Base-by-base conservation (phyloP, 2,797 vertebrate species). In the Acipenser oxyrinchus region DNA sequence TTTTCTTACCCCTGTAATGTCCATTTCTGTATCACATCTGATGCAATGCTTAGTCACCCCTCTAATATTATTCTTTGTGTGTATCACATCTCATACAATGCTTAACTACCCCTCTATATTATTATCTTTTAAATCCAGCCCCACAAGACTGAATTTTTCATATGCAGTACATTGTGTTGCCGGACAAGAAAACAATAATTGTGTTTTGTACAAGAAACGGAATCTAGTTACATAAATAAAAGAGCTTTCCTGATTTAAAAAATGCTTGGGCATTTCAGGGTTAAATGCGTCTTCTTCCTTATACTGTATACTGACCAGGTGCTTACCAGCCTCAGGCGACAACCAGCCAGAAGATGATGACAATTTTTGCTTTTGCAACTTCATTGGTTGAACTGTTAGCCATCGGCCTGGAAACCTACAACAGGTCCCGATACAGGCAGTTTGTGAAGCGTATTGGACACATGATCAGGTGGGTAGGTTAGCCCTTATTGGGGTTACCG, bases 311-410 rank as follows among this genome's bases (percentile, higher is more conserved):
- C 60, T 60, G 73, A 7, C 8, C 73, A 98, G 95, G 90, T 81
- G 85, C 84, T 75, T 98, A 96, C 82, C 85, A 90, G 75, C 92
- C 96, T 23, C 91, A 93, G 82, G 92, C 90, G 76, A 91, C 90
- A 61, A 93, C 93, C 77, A 91, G 94, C 68, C 94, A 95, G 78
- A 94, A 94, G 78, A 97, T 99, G 93, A 98, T 99, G 95, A 94
- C 94, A 73, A 88, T 94, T 73, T 97, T 99, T 86, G 93, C 92
- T 7, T 97, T 98, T 74, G 93, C 94, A 2, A 95, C 93, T 18
- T 95, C 95, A 0, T 86, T 99, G 70, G 87, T 97, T 62, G 95
- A 98, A 72, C 83, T 98, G 71, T 84, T 99, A 1, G 91, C 96
- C 48, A 81, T 86, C 1, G 97, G 97, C 0, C 80, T 99, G 13